Evolutionary conservation across 1,140 invertebrate species (phyloP), one percentile per base, ranked within the genome.

Genomic region (Drosophila ercepeae): DNA sequence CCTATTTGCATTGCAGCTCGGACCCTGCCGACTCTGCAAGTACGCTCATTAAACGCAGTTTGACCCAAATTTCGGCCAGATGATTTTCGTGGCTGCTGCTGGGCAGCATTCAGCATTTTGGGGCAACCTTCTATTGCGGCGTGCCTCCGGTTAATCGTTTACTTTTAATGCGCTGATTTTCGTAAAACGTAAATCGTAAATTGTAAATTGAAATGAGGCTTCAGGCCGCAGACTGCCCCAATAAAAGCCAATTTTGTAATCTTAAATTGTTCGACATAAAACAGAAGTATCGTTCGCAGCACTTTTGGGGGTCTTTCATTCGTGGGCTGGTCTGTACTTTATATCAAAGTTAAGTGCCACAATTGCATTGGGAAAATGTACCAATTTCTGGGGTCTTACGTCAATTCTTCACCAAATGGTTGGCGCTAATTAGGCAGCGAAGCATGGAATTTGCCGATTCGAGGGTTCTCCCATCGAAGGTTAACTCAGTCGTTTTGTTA

Each of bases 301-400:
- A 36, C 16, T 14, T 42, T 52, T 60, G 29, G 21, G 21, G 36
- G 50, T 29, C 23, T 51, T 36, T 44, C 59, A 73, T 68, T 51
- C 72, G 34, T 36, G 50, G 61, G 25, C 60, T 67, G 68, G 59
- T 64, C 61, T 54, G 83, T 88, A 75, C 70, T 82, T 75, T 46
- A 65, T 75, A 52, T 78, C 82, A 88, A 88, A 88, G 82, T 89
- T 82, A 88, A 88, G 82, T 88, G 83, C 83, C 68, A 53, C 59
- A 73, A 75, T 75, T 81, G 71, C 63, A 46, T 63, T 75, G 65
- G n/a, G 11, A 49, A 82, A 82, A 84, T 86, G 64, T 52, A 70
- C 65, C 76, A 86, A 84, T 86, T 79, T 76, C 60, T 61, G 46
- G 45, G 42, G 49, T 73, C 54, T 71, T 73, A 60, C 72, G 65